Conservation (phyloP, 1,140 invertebrate genomes). For the Cephus cinctus region DNA sequence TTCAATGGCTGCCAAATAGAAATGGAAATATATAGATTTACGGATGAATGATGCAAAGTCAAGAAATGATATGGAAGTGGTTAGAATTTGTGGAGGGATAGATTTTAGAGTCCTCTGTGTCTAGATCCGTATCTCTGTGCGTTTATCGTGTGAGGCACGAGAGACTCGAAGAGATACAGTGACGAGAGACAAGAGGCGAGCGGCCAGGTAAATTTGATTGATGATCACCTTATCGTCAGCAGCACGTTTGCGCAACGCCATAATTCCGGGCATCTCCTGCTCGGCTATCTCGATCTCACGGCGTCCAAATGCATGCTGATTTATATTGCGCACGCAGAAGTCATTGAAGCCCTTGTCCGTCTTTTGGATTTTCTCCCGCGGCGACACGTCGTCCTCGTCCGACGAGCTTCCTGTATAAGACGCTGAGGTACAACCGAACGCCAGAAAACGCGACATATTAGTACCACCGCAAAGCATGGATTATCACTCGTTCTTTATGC, state of each 20-base stretch:
- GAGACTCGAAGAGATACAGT: too few relatives aligned
- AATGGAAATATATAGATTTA: constrained; percentile 7
- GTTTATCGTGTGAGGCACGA: too few relatives aligned
- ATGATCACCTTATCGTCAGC: constrained; percentile 84
- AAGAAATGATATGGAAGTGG: not conserved
- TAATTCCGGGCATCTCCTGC: constrained; percentile 98
- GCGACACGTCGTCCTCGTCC: constrained; percentile 81
- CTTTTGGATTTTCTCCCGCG: constrained; percentile 83
- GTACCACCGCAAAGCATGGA: constrained; percentile 27
- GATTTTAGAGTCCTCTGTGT: not conserved
- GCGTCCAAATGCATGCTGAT: constrained; percentile 89
- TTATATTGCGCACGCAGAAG: constrained; percentile 90
- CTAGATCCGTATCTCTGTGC: too few relatives aligned
- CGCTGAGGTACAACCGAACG: constrained; percentile 56
- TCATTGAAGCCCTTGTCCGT: constrained; percentile 78
- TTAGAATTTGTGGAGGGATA: not conserved
- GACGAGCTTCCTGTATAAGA: constrained; percentile 88
- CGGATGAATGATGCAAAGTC: not conserved
- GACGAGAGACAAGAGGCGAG: too few relatives aligned
- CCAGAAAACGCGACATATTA: constrained; percentile 35
- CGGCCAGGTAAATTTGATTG: too few relatives aligned
- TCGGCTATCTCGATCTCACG: constrained; percentile 98
- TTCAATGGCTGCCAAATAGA: constrained; percentile 68
- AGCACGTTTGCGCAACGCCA: constrained; percentile 88
- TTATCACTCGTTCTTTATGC: too few relatives aligned